Evolutionary conservation across 2,888 invertebrate species (phyloP).

Genomic region (Sarcophaga carnaria): DNA sequence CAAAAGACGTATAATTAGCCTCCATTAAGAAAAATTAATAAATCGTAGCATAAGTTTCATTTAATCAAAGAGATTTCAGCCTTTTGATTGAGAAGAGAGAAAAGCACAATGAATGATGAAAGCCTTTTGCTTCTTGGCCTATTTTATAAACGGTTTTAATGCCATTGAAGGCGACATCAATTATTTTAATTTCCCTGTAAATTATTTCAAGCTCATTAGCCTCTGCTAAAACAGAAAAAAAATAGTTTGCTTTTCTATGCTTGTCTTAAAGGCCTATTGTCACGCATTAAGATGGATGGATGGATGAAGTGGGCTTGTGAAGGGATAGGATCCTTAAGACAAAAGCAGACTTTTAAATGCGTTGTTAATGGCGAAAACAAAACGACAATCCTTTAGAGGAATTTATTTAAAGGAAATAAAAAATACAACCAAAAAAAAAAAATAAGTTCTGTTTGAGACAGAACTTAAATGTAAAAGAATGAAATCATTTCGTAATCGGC

Average conservation of each 20-base stretch:
- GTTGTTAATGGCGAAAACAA: too few species aligned
- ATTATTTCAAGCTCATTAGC: conserved; percentile 48
- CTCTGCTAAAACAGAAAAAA: neutral
- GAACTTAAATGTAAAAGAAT: too few species aligned
- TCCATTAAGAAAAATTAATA: conserved; percentile 20
- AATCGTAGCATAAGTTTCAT: conserved; percentile 21
- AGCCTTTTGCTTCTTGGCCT: neutral
- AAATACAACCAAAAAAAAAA: too few species aligned
- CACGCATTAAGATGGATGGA: neutral
- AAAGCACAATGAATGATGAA: neutral
- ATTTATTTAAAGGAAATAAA: too few species aligned
- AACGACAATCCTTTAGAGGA: too few species aligned
- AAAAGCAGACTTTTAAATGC: too few species aligned
- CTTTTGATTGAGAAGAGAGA: conserved; percentile 4
- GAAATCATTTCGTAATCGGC: too few species aligned
- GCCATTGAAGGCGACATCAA: conserved; percentile 1
- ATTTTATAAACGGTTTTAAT: neutral
- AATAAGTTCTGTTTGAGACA: too few species aligned
- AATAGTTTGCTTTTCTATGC: neutral
- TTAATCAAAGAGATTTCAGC: neutral
- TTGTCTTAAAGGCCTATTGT: neutral
- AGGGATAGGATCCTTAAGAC: too few species aligned
- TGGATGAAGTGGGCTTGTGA: neutral
- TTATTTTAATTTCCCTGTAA: conserved; percentile 28
- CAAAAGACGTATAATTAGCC: conserved; percentile 19